Conservation (phyloP, 23 tunicate species). For the Styela clava region DNA sequence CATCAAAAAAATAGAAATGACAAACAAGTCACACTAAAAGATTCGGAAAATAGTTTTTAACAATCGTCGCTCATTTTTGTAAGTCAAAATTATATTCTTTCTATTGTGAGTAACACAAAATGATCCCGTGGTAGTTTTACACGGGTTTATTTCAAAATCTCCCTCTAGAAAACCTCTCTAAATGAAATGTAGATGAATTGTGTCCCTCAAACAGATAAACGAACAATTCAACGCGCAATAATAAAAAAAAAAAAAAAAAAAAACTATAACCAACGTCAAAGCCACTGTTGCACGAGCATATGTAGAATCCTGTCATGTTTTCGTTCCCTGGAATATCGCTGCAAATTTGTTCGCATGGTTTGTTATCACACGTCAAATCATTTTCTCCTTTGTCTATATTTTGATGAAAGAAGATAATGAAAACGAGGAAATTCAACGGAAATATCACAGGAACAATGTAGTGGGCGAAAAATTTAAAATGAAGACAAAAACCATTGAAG, state of each 20-base stretch:
- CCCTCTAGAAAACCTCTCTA: too few relatives aligned
- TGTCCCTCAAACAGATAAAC: too few relatives aligned
- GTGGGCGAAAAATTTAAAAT: background rate
- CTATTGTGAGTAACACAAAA: too few relatives aligned
- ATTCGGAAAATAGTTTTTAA: too few relatives aligned
- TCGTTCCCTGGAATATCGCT: conserved; percentile 28
- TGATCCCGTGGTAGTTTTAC: too few relatives aligned
- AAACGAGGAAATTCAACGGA: background rate
- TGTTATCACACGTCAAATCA: conserved; percentile 47
- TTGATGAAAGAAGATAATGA: background rate
- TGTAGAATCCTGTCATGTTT: conserved; percentile 49
- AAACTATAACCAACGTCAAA: conserved; percentile 28
- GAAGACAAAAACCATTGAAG: background rate
- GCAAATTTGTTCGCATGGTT: conserved; percentile 80
- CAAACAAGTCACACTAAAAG: too few relatives aligned
- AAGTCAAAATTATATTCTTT: too few relatives aligned
- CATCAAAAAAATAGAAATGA: too few relatives aligned
- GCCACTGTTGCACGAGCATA: conserved; percentile 83
- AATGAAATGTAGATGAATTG: too few relatives aligned
- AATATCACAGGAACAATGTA: background rate
- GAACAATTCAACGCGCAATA: too few relatives aligned
- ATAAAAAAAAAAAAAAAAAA: background rate
- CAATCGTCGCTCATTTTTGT: too few relatives aligned
- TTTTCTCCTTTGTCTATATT: conserved; percentile 83
- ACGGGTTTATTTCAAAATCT: too few relatives aligned